A percentile compares a stretch with the other conserved stretches of the same genome.
Evolutionary conservation across 2,888 invertebrate genomes (phyloP).

Genomic region (Teleiodes luculella): DNA sequence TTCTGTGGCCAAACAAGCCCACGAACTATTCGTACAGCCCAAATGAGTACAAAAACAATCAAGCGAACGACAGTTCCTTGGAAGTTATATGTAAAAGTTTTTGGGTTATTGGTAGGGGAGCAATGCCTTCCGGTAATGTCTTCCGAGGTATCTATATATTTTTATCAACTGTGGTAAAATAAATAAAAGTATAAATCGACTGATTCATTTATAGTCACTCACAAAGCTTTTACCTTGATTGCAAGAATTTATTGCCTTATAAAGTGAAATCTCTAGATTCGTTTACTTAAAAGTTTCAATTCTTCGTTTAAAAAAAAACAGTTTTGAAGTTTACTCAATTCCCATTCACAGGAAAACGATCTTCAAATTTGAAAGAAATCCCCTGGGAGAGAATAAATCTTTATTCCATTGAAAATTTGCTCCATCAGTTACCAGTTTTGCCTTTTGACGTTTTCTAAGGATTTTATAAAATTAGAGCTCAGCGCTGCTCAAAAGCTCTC

Average conservation of each 20-base stretch:
- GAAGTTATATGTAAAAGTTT: constrained; percentile 3
- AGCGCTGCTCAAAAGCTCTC: too few species aligned
- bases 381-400: constrained; percentile 41
- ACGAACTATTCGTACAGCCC: background rate
- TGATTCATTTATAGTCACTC: constrained; percentile 6
- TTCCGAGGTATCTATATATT: background rate
- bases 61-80: constrained; percentile 9
- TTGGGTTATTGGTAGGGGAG: background rate
- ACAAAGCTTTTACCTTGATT: constrained; percentile 12
- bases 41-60: constrained; percentile 5
- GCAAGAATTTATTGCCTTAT: constrained; percentile 10
- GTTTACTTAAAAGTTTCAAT: constrained; percentile 26
- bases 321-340: constrained; percentile 34
- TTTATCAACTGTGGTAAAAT: background rate
- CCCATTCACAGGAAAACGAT: constrained; percentile 39
- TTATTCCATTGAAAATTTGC: constrained; percentile 35
- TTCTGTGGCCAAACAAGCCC: constrained; percentile 9
- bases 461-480: constrained; percentile 11
- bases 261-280: constrained; percentile 22
- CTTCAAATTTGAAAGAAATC: constrained; percentile 40
- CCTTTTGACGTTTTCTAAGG: constrained; percentile 20
- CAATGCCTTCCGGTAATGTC: background rate
- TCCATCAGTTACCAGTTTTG: constrained; percentile 37
- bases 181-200: background rate
- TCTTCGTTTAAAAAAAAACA: constrained; percentile 38